These are phyloP conservation scores for Catagonus wagneri DNA, from an alignment of 2,113 vertebrate genomes.

Conservation along the genomic window DNA sequence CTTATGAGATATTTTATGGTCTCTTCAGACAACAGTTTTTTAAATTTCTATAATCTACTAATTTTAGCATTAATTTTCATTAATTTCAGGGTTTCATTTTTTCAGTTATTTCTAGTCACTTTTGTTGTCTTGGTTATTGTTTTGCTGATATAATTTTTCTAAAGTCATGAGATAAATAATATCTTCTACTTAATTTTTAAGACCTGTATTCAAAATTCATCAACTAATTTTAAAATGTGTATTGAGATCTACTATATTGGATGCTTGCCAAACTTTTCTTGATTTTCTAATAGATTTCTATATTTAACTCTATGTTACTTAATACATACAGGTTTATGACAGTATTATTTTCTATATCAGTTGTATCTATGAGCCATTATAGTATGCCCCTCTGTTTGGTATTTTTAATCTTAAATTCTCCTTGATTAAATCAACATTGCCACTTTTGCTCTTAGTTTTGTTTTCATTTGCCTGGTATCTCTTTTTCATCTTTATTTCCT, in stretches of 20 bases:
- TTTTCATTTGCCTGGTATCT: not conserved
- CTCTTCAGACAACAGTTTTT: not conserved
- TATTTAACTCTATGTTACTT: not conserved
- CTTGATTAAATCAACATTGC: not conserved
- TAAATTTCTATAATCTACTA: not conserved
- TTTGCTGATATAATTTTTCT: not conserved
- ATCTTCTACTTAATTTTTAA: not conserved
- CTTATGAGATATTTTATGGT: not conserved
- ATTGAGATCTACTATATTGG: not conserved
- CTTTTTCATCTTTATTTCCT: not conserved
- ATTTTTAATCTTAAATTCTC: not conserved
- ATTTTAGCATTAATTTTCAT: not conserved
- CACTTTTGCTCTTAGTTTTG: not conserved
- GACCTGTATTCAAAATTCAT: constrained; percentile 23
- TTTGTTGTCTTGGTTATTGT: not conserved
- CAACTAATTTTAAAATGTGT: not conserved
- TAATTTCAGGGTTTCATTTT: not conserved
- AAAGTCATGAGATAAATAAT: not conserved
- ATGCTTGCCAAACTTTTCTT: not conserved
- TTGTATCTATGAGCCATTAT: no score
- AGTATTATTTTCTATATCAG: not conserved
- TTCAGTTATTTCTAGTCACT: not conserved
- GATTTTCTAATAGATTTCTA: not conserved
- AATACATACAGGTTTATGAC: not conserved
- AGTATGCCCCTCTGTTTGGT: not conserved